phyloP scores from a whole-genome alignment of 2,797 vertebrate genomes.

The Monodelphis domestica region DNA sequence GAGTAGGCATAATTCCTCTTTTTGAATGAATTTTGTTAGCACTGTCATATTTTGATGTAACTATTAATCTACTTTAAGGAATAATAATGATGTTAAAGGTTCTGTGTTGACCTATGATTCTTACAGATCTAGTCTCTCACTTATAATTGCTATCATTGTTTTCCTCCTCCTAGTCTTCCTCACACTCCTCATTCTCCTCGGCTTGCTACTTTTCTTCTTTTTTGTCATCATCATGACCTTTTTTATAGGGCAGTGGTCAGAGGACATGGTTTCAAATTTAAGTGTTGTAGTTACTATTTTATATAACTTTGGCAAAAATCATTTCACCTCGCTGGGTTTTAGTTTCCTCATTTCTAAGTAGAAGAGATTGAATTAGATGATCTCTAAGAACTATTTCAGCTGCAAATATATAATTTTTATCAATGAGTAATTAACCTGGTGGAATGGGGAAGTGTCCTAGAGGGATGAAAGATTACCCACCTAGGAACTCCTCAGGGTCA shows the following conservation, averaged over 20 bases:
- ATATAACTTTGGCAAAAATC: not conserved
- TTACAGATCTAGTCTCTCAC: no score
- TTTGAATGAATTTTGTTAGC: not conserved
- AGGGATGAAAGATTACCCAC: no score
- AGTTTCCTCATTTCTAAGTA: no score
- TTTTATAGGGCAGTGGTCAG: not conserved
- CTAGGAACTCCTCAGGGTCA: no score
- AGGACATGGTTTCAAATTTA: constrained; percentile 2
- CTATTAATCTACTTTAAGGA: not conserved
- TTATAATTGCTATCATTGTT: no score
- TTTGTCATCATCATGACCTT: not conserved
- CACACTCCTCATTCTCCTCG: not conserved
- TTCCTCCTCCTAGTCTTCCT: no score
- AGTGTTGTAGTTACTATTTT: not conserved
- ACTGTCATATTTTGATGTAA: not conserved
- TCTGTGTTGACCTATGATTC: not conserved
- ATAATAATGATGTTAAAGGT: not conserved
- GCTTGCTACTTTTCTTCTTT: not conserved
- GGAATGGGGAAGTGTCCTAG: no score
- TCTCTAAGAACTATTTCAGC: no score
- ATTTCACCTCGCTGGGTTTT: not conserved
- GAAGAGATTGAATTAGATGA: no score
- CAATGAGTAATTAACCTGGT: not conserved
- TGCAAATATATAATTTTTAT: no score
- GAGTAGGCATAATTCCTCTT: not conserved